Conservation (phyloP, 2,113 vertebrate genomes). For the Protobothrops flavoviridis region DNA sequence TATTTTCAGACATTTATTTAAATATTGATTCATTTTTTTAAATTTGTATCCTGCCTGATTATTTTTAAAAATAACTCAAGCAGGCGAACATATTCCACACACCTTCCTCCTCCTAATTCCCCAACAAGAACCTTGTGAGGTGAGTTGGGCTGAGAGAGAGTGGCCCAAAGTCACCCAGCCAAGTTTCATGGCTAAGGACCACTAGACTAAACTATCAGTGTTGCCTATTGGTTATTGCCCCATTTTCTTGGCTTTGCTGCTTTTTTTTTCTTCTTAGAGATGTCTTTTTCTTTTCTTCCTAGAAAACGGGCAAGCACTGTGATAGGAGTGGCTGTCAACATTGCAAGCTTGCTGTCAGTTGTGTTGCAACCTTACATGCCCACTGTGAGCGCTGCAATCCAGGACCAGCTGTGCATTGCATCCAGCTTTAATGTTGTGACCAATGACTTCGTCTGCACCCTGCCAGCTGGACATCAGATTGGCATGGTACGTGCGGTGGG, state of each 20-base stretch:
- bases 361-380: constrained; percentile 93
- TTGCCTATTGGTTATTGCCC: not conserved
- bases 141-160: not conserved
- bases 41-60: not conserved
- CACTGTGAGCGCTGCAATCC: constrained; percentile 79
- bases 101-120: not conserved
- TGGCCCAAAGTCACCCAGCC: not conserved
- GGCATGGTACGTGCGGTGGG: constrained; percentile 76
- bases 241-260: not conserved
- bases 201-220: not conserved
- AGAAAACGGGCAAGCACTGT: constrained; percentile 88
- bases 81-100: not conserved
- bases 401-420: constrained; percentile 79
- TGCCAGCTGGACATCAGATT: constrained; percentile 82
- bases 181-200: not conserved
- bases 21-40: not conserved
- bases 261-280: not conserved
- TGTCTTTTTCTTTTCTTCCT: fast-evolving
- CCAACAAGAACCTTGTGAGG: not conserved
- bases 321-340: constrained; percentile 86
- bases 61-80: not conserved
- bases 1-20: not conserved
- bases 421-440: constrained; percentile 63
- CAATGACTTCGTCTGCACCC: constrained; percentile 74
- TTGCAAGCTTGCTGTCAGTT: constrained; percentile 81